Conservation (phyloP, 2,888 invertebrate genomes). For the Achlya flavicornis region DNA sequence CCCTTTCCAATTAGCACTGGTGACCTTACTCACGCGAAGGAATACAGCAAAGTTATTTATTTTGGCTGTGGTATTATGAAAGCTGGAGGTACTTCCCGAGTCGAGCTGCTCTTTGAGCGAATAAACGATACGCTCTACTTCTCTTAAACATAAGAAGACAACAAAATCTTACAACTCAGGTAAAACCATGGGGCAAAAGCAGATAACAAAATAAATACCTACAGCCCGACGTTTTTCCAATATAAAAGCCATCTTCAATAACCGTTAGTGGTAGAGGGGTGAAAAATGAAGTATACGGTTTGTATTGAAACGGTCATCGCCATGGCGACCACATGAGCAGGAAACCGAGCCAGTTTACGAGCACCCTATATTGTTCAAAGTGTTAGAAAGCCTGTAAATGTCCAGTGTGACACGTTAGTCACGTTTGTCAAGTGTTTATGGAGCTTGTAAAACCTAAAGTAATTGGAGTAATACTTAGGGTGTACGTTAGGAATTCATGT, state of each 20-base stretch:
- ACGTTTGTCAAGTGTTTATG: conserved; percentile 28
- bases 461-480: neutral
- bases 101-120: too few relatives aligned
- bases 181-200: neutral
- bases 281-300: conserved; percentile 28
- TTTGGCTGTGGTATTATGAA: too few relatives aligned
- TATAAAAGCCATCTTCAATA: conserved; percentile 3
- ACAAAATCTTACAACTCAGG: neutral
- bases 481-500: neutral
- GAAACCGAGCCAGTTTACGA: conserved; percentile 46
- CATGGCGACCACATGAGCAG: conserved; percentile 52
- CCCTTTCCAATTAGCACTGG: too few relatives aligned
- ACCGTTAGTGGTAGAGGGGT: conserved; percentile 1
- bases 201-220: neutral
- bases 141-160: neutral
- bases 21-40: too few relatives aligned
- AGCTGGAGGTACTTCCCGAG: too few relatives aligned
- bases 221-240: neutral
- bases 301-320: conserved; percentile 43
- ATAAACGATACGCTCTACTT: too few relatives aligned
- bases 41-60: too few relatives aligned
- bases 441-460: neutral
- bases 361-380: conserved; percentile 43
- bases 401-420: conserved; percentile 20
- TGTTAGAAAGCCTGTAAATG: conserved; percentile 49